Evolutionary conservation across 2,888 invertebrate species (phyloP).

Genomic region (Phortica okadai): DNA sequence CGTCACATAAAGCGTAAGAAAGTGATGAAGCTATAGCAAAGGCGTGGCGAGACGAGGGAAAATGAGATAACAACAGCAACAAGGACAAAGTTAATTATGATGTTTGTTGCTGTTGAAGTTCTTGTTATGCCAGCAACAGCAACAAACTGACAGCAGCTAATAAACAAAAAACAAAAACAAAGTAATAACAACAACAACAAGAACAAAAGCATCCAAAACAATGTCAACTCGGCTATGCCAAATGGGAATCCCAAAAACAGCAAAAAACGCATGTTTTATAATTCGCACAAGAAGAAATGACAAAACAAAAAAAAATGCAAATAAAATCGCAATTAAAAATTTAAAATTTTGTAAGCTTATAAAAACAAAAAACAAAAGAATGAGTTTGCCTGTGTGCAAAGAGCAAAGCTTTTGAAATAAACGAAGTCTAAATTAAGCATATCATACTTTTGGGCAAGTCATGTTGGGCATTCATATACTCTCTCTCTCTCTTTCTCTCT

Average conservation of each 20-base stretch:
- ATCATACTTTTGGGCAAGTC: constrained; percentile 24
- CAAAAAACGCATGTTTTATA: constrained; percentile 19
- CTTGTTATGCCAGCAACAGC: neutral
- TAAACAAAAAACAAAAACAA: neutral
- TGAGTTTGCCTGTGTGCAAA: neutral
- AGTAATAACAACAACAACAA: neutral
- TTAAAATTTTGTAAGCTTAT: constrained; percentile 33
- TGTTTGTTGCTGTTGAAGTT: constrained; percentile 16
- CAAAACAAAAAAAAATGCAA: constrained; percentile 34
- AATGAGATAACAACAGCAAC: neutral
- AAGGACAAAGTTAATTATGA: constrained; percentile 33
- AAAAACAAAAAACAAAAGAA: constrained; percentile 48
- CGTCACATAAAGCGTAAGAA: neutral
- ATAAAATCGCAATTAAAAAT: no score
- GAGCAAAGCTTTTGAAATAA: neutral
- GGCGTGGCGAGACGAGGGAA: neutral
- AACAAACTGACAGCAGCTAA: constrained; percentile 1
- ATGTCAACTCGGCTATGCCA: neutral
- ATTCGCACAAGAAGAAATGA: constrained; percentile 17
- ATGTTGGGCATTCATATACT: neutral
- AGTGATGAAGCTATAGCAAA: neutral
- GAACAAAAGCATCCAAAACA: neutral
- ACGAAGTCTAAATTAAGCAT: constrained; percentile 25
- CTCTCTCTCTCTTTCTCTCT: neutral
- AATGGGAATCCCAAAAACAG: constrained; percentile 2